phyloP scores from a whole-genome alignment of 2,797 vertebrate species.

The Crocodylus rhombifer region DNA sequence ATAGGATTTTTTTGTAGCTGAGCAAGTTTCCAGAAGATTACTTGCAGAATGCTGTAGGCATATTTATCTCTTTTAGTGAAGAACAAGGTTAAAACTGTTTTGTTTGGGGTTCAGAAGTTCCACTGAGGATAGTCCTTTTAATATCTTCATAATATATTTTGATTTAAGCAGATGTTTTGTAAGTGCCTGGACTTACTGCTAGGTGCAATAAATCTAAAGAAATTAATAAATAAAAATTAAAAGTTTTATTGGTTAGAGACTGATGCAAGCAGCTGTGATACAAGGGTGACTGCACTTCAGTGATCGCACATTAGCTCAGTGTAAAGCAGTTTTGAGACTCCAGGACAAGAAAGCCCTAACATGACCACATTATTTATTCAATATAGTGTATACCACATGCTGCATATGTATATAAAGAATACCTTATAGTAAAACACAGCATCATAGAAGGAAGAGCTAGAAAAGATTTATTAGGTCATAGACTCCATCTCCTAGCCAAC shows the following conservation, averaged over 20 bases:
- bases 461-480: neutral
- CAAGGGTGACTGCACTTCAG: neutral
- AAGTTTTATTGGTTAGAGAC: neutral
- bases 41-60: neutral
- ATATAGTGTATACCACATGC: neutral
- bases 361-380: neutral
- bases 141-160: neutral
- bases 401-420: neutral
- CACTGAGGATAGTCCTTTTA: neutral
- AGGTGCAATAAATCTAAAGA: neutral
- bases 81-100: neutral
- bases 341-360: neutral
- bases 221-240: neutral
- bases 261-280: neutral
- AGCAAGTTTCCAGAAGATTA: neutral
- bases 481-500: neutral
- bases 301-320: neutral
- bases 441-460: neutral
- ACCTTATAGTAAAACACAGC: neutral
- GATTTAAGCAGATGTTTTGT: neutral
- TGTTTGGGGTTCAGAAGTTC: neutral
- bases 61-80: neutral
- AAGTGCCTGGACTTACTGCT: neutral
- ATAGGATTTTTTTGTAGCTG: neutral
- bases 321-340: constrained; percentile 15